Evolutionary conservation across 2,113 vertebrate genomes (phyloP), one percentile per base, ranked within the genome.

Genomic region (Sclerurus mexicanus): DNA sequence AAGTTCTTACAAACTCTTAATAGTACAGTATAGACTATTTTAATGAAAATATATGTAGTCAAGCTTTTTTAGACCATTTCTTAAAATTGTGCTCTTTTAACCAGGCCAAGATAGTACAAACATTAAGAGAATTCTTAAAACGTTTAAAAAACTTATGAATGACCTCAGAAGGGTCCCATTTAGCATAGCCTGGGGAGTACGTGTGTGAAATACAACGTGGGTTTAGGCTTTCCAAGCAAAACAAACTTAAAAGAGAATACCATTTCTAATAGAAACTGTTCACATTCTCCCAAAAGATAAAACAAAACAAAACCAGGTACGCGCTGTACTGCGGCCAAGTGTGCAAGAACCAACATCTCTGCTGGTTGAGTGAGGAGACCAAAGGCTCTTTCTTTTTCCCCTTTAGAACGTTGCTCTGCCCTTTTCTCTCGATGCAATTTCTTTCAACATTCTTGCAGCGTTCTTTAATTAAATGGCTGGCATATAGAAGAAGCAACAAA

Each of bases 91-190:
- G 90, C 89, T 95, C 86, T 96, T 96, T 96, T 96, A 97, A 96
- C 95, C 83, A 92, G 58, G 76, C 93, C 97, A 97, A 97, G 84
- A 97, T 96, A 97, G 69, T 94, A 62, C 52, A 97, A 95, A 96
- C 96, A 98, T 97, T 97, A 98, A 98, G 97, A 75, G 91, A 97
- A 97, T 97, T 97, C 95, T 97, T 97, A 95, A 97, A 97, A 96
- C 80, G 30, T 97, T 95, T 76, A 92, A 96, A 97, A 97, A 96
- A 95, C 94, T 96, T 96, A 90, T 73, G 96, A 90, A 94, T 98
- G 96, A 98, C 97, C 97, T 98, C 96, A 98, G 83, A 94, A 88
- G 96, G 92, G 97, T 98, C 93, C 91, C 95, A 91, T 97, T 98
- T 98, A 98, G 88, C 68, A 49, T 96, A 81, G 95, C 59, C 96